These are phyloP conservation scores for Acronicta leporina DNA, from an alignment of 2,888 invertebrate species.

Conservation along the genomic window DNA sequence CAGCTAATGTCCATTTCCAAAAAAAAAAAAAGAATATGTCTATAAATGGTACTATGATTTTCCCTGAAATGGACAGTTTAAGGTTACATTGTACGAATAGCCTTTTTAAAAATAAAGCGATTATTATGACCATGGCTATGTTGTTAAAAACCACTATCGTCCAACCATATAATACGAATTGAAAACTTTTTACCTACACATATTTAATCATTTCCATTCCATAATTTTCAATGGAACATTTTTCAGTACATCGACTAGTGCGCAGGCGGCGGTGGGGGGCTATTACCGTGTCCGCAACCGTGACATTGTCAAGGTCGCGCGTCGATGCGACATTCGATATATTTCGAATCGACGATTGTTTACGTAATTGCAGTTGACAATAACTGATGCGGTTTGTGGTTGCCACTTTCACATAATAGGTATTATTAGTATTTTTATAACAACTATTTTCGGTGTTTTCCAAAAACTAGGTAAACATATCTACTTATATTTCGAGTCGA, in stretches of 20 bases:
- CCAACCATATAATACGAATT: slow-evolving; percentile 7
- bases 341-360: slow-evolving; percentile 52
- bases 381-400: slow-evolving; percentile 32
- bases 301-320: slow-evolving; percentile 68
- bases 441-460: not conserved
- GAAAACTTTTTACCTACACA: slow-evolving; percentile 23
- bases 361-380: slow-evolving; percentile 37
- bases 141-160: slow-evolving; percentile 9
- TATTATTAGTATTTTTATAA: not conserved
- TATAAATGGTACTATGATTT: too few relatives aligned
- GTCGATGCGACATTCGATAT: slow-evolving; percentile 54
- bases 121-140: slow-evolving; percentile 17
- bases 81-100: not conserved
- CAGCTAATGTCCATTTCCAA: too few relatives aligned
- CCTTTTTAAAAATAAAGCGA: slow-evolving; percentile 14
- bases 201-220: slow-evolving; percentile 38
- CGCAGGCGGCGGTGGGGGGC: slow-evolving; percentile 47
- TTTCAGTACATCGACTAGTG: slow-evolving; percentile 37
- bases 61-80: not conserved
- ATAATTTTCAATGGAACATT: slow-evolving; percentile 39
- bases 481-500: too few relatives aligned
- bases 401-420: slow-evolving; percentile 49
- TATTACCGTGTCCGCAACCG: slow-evolving; percentile 65
- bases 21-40: too few relatives aligned
- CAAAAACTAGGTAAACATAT: too few relatives aligned